Evolutionary conservation across 2,888 invertebrate species (phyloP).

Genomic region (Diarsia dahlii): DNA sequence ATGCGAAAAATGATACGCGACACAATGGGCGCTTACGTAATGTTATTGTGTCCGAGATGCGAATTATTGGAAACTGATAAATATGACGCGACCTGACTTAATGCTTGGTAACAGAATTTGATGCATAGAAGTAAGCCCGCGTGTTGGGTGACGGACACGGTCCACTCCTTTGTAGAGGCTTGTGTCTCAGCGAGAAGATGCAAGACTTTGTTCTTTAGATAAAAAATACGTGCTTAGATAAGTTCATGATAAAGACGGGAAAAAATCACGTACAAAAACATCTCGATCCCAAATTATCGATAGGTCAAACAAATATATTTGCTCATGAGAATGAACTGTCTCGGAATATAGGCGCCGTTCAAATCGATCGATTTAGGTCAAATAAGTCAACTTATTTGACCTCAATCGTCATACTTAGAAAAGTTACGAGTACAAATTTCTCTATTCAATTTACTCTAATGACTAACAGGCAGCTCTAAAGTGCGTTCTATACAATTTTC

Average conservation of each 20-base stretch:
- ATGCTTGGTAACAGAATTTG: constrained; percentile 22
- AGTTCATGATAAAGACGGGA: background rate
- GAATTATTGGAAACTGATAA: constrained; percentile 53
- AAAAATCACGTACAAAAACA: constrained; percentile 7
- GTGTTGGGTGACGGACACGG: background rate
- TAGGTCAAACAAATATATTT: constrained; percentile 35
- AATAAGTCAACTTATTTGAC: constrained; percentile 12
- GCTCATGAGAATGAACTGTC: constrained; percentile 20
- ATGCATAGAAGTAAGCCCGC: constrained; percentile 1
- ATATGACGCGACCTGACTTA: constrained; percentile 36
- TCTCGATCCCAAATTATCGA: constrained; percentile 16
- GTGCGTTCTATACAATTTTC: constrained; percentile 3
- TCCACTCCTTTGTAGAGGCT: background rate
- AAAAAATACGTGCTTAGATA: constrained; percentile 30
- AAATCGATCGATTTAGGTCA: constrained; percentile 24
- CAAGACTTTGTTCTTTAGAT: background rate
- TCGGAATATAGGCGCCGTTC: background rate
- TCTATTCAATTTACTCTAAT: constrained; percentile 23
- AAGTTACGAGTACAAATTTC: constrained; percentile 20
- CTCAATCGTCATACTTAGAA: background rate
- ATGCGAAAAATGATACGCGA: constrained; percentile 48
- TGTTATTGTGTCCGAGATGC: constrained; percentile 43
- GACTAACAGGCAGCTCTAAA: background rate
- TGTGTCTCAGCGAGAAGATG: background rate
- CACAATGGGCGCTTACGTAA: constrained; percentile 63